Base-by-base conservation (phyloP, 35 echinoderm and acorn worm species). In the Amphiura filiformis region DNA sequence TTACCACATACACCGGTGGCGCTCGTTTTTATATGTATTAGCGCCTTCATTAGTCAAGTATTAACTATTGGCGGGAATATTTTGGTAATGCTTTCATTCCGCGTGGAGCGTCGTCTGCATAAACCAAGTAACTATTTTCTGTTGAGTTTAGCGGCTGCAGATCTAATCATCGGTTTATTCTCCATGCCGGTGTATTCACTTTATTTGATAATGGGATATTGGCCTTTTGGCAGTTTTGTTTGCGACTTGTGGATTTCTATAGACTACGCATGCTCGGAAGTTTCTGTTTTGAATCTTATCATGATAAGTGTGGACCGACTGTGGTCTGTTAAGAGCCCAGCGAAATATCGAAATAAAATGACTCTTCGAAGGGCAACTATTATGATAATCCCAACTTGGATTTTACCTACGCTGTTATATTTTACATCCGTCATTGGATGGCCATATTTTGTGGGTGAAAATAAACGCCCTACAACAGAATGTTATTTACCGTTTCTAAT, bases 101-200 rank as follows among this genome's bases (percentile, higher is more conserved):
- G 91, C 12, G 88, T 99, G 18, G 96, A 99, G 77, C 41, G 96
- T 34, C 96, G 96, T 32, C 88, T 99, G 28, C 93, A 94, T 36
- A 94, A 94, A 82, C 96, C 96, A 3, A 99, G 96, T 78, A 99
- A 99, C 84, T 99, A 99, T 85, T 99, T 99, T 84, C 84, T 99
- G 31, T 82, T 99, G 13, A 99, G 96, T 86, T 90, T 99, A 34
- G 96, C 96, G 3, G 90, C 90, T 30, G 96, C 96, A 28, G 96
- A 99, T 56, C 90, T 99, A 5, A 99, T 99, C 83, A 99, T 99
- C 35, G 96, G 96, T 56, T 52, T 94, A 5, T 94, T 99, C 37
- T 99, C 96, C 39, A 99, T 99, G 96, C 96, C 96, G 11, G 84
- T 99, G 18, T 99, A 99, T 38, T 92, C 96, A 0, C 86, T 99